phyloP scores from a whole-genome alignment of 23 tunicate genomes.

The Oikopleura vanhoeffeni region DNA sequence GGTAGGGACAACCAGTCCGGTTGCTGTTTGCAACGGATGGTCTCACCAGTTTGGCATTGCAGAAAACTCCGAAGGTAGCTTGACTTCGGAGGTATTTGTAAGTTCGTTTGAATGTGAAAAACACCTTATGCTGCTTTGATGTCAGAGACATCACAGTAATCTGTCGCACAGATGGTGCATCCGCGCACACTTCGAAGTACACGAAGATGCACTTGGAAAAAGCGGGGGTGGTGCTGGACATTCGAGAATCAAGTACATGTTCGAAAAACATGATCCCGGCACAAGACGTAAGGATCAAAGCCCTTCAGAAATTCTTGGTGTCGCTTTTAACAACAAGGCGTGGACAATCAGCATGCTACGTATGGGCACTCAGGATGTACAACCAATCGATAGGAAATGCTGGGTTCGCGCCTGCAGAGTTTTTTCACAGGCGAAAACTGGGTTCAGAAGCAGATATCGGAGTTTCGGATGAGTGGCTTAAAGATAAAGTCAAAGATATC shows the following conservation, averaged over 20 bases:
- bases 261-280: not conserved
- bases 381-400: not conserved
- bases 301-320: not conserved
- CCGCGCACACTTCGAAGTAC: not conserved
- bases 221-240: not conserved
- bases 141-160: not conserved
- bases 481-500: no score
- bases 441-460: not conserved
- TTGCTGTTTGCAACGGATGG: not conserved
- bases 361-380: not conserved
- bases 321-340: not conserved
- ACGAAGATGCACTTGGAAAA: not conserved
- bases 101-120: no score
- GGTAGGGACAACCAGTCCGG: not conserved
- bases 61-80: not conserved
- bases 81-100: not conserved
- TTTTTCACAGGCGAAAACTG: not conserved
- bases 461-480: not conserved
- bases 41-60: not conserved
- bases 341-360: no score
- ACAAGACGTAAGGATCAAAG: not conserved
- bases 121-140: no score
- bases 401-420: not conserved
- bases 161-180: not conserved
- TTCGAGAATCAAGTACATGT: not conserved